Evolutionary conservation across 2,888 invertebrate species (phyloP).

Genomic region (Pasiphila rectangulata): DNA sequence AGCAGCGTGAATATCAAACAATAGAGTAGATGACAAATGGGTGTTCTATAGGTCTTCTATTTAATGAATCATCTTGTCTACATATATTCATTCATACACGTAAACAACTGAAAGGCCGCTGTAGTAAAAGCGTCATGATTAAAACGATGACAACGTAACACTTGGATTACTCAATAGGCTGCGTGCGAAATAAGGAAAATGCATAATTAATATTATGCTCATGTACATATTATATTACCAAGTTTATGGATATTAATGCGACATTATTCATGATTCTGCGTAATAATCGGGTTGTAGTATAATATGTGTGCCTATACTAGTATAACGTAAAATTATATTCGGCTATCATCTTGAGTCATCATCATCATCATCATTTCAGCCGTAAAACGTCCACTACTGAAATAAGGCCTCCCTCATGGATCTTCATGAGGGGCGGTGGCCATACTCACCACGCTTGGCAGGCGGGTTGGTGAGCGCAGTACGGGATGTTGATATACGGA

Average conservation of each 20-base stretch:
- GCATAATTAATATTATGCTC: conserved; percentile 4
- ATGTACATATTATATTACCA: background rate
- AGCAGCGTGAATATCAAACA: too few relatives aligned
- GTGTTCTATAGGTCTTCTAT: too few relatives aligned
- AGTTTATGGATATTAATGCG: background rate
- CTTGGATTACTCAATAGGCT: conserved; percentile 18
- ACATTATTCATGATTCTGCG: background rate
- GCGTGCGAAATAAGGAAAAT: conserved; percentile 26
- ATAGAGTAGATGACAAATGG: too few relatives aligned
- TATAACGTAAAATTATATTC: background rate
- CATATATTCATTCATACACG: conserved; percentile 13
- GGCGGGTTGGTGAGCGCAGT: too few relatives aligned
- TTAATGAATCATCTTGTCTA: conserved; percentile 5
- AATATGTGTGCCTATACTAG: background rate
- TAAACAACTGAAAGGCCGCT: background rate
- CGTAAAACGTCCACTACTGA: too few relatives aligned
- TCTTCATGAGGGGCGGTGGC: too few relatives aligned
- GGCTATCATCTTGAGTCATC: too few relatives aligned
- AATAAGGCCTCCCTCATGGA: too few relatives aligned
- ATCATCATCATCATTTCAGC: too few relatives aligned
- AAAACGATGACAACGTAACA: background rate
- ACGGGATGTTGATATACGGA: too few relatives aligned
- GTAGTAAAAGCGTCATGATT: background rate
- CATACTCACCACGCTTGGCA: too few relatives aligned
- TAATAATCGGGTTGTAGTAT: background rate